A percentile compares a stretch with the other conserved stretches of the same genome.
These are phyloP conservation scores for Hirtodrosophila confusa DNA, from an alignment of 2,888 invertebrate species.

Conservation along the genomic window DNA sequence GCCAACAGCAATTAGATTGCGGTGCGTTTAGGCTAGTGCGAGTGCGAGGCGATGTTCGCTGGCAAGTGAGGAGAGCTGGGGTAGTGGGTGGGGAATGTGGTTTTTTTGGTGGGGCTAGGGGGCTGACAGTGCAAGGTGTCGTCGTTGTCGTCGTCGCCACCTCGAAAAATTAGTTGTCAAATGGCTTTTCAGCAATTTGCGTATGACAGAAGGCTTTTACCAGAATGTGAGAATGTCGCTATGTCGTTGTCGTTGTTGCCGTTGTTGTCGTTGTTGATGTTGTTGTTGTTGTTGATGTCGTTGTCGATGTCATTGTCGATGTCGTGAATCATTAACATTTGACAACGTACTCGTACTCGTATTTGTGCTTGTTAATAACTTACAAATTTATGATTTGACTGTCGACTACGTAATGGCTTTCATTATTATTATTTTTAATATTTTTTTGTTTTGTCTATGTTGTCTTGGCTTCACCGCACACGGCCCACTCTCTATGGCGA, in stretches of 20 bases:
- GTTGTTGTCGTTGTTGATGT: background rate
- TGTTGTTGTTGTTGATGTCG: background rate
- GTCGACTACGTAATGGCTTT: constrained; percentile 10
- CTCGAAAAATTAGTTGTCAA: constrained; percentile 72
- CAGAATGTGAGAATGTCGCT: constrained; percentile 56
- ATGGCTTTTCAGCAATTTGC: constrained; percentile 63
- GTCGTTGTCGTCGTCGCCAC: constrained; percentile 51
- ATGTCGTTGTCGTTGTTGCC: constrained; percentile 12
- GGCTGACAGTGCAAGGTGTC: constrained; percentile 61
- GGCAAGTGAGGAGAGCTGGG: constrained; percentile 12
- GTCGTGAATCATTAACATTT: constrained; percentile 47
- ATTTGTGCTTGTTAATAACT: constrained; percentile 60
- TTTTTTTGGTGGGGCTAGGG: background rate
- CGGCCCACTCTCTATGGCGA: constrained; percentile 40
- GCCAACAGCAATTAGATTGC: constrained; percentile 77
- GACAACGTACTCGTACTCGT: constrained; percentile 44
- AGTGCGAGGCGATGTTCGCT: constrained; percentile 60
- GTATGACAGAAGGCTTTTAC: constrained; percentile 72
- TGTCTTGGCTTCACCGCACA: constrained; percentile 20
- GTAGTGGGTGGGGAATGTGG: background rate
- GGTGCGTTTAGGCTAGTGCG: constrained; percentile 69
- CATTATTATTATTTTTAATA: background rate
- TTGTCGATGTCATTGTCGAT: constrained; percentile 12
- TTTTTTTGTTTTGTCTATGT: constrained; percentile 21
- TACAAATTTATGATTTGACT: constrained; percentile 62